Percentiles rank a stretch among this genome's conserved stretches.
Evolutionary conservation across 2,888 invertebrate genomes (phyloP).

Genomic region (Eumacrocentrus americanus): DNA sequence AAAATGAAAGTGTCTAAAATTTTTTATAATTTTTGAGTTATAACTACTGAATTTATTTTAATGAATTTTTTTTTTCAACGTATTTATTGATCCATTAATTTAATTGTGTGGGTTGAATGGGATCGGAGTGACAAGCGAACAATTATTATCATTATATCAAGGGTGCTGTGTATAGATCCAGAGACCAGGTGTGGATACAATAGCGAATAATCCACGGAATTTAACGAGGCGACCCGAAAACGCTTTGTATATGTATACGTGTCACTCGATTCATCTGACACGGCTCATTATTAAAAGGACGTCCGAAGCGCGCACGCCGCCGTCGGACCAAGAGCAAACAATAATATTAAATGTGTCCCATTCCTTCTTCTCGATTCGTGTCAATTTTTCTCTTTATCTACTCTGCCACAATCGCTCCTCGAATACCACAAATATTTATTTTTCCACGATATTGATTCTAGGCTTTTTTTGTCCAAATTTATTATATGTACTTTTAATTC

Average conservation of each 20-base stretch:
- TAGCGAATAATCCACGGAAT: constrained; percentile 9
- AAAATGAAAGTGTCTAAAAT: too few relatives aligned
- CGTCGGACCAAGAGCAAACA: constrained; percentile 9
- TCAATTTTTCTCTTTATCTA: constrained; percentile 17
- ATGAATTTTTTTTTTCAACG: too few relatives aligned
- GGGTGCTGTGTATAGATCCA: neutral
- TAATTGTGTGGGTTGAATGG: neutral
- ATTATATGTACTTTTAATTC: too few relatives aligned
- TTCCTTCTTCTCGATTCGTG: constrained; percentile 18
- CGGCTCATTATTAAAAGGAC: constrained; percentile 1
- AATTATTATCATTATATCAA: constrained; percentile 8
- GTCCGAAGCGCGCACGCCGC: neutral
- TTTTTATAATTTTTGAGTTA: too few relatives aligned
- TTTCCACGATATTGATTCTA: neutral
- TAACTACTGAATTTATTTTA: neutral
- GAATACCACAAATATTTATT: constrained; percentile 10
- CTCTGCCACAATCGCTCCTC: neutral
- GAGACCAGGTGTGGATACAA: constrained; percentile 21
- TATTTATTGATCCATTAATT: neutral
- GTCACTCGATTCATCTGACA: constrained; percentile 16
- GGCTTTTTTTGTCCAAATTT: neutral
- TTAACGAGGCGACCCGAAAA: constrained; percentile 10
- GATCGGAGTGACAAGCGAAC: constrained; percentile 1
- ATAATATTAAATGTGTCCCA: neutral
- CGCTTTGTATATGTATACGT: neutral